Evolutionary conservation across 2,113 vertebrate genomes (phyloP), one percentile per base, ranked within the genome.

Genomic region (Puma concolor): DNA sequence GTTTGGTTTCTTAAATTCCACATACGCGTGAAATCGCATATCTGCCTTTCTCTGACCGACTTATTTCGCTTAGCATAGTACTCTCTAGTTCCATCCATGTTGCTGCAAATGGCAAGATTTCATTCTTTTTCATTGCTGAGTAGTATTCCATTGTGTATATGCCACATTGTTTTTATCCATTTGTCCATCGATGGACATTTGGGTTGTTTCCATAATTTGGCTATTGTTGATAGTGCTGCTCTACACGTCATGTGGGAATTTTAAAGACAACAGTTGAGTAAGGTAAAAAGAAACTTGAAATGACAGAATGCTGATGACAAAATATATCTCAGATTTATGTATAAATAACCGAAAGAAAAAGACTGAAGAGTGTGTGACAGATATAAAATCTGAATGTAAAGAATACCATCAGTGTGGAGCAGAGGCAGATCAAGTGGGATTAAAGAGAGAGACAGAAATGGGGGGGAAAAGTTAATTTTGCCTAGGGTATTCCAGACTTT

Each of bases 281-380:
- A 91, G 36, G 52, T 85, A 16, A 25, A 80, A n/a, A 80, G 25
- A 91, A 84, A 96, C 41, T 71, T 85, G 77, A 92, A 91, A 69
- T 96, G 41, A 81, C 15, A 93, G 7, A 27, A 57, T 4, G 3
- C 11, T 50, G 15, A 60, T 71, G 44, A 74, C 79, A 94, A 94
- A 82, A 82, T 52, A 38, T 60, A 44, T 27, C 3, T 91, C 33
- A 77, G 52, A 50, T 88, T 93, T 69, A 88, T 44, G 6, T 87
- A 80, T 52, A 84, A 94, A 84, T 11, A 27, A 10, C 63, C 81
- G 33, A 92, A 44, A 71, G 38, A 50, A 72, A 44, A 91, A 77
- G 50, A 19, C 23, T 50, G 7, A n/a, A n/a, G 44, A 54, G 9
- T 54, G 2, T 44, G 33, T 74, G 13, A 69, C 36, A 84, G 63